Evolutionary conservation across 2,113 vertebrate genomes (phyloP), one percentile per base, ranked within the genome.

Genomic region (Cinclus mexicanus): DNA sequence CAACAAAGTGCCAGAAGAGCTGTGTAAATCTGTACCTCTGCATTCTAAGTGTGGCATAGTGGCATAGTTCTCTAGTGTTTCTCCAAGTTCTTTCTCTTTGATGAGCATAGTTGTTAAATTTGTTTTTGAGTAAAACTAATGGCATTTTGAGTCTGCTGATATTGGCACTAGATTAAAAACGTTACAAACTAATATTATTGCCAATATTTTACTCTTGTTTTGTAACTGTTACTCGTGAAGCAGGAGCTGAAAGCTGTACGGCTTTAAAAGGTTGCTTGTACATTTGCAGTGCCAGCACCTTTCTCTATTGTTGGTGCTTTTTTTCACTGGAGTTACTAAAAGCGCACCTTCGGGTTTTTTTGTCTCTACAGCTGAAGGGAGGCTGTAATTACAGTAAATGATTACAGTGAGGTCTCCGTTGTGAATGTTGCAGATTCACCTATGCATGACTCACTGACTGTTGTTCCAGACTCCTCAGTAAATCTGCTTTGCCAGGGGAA

Each of bases 301-400:
- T 90, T 81, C 77, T 97, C 60, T 90, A 18, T 93, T 81, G 80
- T 95, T 96, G 76, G 82, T 95, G 87, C 79, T 94, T 95, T 97
- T 75, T 85, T 92, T 9, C 24, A 78, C 70, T 96, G 53, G 79
- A 84, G 87, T 95, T 97, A 93, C 83, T 60, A n/a, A 75, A 64
- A 88, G 49, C 9, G 11, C 53, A 26, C 56, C 41, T 87, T 68
- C 1, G 0, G 2, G 11, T n/a, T 69, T 90, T 94, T 95, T 93
- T 91, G 72, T 71, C 87, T 88, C 28, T 78, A 10, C 2, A 9
- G 59, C 80, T 55, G 77, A 90, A 68, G 3, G 3, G 87, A 87
- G 67, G 39, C 77, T 0, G 0, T 83, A 92, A 49, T 90, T 56
- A 33, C 46, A 52, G 44, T 42, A 67, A 52, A 68, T 52, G 53